Base-by-base conservation (phyloP, 2,797 vertebrate genomes). In the Odontamblyopus lacepedii region DNA sequence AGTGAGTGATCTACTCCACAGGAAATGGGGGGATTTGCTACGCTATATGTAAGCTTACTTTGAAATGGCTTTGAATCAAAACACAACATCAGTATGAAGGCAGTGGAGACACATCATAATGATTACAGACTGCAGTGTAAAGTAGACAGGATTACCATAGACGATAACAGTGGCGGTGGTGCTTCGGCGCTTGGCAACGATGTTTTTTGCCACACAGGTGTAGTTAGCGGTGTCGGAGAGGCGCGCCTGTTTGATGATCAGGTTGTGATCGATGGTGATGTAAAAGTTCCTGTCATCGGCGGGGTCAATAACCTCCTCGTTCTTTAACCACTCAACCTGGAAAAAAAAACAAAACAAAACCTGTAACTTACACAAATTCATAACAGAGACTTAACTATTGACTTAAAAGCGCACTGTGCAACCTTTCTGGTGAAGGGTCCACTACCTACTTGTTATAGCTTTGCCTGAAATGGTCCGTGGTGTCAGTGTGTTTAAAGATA, bases 211-310 rank as follows among this genome's bases (percentile, higher is more conserved):
- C 0, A 99, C 96, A 12, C 98, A 99, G 19, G 98, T 99, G 80
- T 99, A 99, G 89, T 99, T 99, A 61, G 98, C 97, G 0, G 97
- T 99, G 79, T 99, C 98, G 0, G 97, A 98, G 66, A 99, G 96
- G 0, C 98, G 96, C 12, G 98, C 97, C 91, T 99, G 98, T 84
- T 99, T 99, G 88, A 99, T 99, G 92, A 99, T 99, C 83, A 99
- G 94, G 87, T 99, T 99, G 92, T 99, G 97, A 88, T 99, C 98
- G 2, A 99, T 98, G 80, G 98, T 99, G 88, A 99, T 98, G 87
- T 99, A 99, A 92, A 98, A 99, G 91, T 99, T 99, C 29, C 96
- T 91, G 88, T 99, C 98, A 69, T 97, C 97, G 0, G 95, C 95
- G 0, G 98, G 98, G 85, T 99, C 97, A 1, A 99, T 99, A 35